These are phyloP conservation scores for Metopia argyrocephala DNA, from an alignment of 2,888 invertebrate genomes.

Conservation along the genomic window DNA sequence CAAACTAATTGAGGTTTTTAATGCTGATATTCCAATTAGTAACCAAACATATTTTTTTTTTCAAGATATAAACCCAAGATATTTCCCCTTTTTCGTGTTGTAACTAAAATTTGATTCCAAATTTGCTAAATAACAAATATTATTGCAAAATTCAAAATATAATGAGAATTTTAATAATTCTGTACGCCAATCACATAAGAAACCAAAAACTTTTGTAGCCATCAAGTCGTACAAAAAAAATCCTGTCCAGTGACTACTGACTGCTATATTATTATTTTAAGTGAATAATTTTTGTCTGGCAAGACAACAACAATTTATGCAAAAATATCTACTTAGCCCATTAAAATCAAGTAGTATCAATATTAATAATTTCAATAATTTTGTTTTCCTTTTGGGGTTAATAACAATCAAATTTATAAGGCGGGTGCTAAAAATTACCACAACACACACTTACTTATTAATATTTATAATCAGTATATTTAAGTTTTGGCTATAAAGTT, in stretches of 20 bases:
- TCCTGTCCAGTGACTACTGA: no score
- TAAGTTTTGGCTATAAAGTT: background rate
- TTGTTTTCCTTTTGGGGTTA: conserved; percentile 21
- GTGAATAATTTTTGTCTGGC: conserved; percentile 16
- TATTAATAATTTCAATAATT: conserved; percentile 23
- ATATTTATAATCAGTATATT: background rate
- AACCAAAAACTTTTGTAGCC: background rate
- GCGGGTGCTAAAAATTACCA: conserved; percentile 40
- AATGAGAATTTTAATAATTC: no score
- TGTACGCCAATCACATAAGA: background rate
- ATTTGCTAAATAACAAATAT: no score
- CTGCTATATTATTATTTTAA: no score
- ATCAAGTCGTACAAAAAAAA: no score
- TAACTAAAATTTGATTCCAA: no score
- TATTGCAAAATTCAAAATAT: background rate
- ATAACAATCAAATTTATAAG: conserved; percentile 16
- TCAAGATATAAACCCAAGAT: no score
- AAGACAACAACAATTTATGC: background rate
- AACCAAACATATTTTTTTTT: no score
- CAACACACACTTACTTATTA: background rate
- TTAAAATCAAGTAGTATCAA: conserved; percentile 15
- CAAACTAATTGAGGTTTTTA: no score
- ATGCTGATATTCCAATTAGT: no score
- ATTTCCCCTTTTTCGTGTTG: no score
- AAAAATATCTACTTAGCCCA: background rate